Percentiles rank a stretch among this genome's conserved stretches.
These are phyloP conservation scores for Fragum whitleyi DNA, from an alignment of 2,888 invertebrate genomes.

Conservation along the genomic window DNA sequence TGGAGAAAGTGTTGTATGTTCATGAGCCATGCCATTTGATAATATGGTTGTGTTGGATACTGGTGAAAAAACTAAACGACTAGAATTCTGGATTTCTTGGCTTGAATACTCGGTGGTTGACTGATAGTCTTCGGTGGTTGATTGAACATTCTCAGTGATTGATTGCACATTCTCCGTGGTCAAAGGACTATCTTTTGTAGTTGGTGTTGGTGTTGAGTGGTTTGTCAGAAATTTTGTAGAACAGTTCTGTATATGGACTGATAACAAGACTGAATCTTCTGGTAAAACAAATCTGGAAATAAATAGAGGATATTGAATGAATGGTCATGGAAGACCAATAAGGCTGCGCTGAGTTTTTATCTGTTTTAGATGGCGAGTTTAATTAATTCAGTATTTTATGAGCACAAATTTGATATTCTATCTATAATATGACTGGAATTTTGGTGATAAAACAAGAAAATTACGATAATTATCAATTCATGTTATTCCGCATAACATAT, in stretches of 20 bases:
- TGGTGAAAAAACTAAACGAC: background rate
- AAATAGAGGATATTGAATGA: background rate
- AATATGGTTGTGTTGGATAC: background rate
- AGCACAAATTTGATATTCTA: too few species aligned
- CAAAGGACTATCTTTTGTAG: background rate
- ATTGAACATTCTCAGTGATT: too few species aligned
- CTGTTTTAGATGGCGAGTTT: too few species aligned
- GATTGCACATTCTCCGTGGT: too few species aligned
- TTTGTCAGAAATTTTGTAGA: background rate
- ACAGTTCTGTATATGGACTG: constrained; percentile 59
- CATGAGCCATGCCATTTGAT: background rate
- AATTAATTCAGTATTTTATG: too few species aligned
- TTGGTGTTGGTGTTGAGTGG: background rate
- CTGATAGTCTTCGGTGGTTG: background rate
- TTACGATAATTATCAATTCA: too few species aligned
- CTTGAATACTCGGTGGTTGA: background rate
- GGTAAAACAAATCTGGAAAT: constrained; percentile 59
- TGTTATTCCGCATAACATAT: too few species aligned
- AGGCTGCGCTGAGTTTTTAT: too few species aligned
- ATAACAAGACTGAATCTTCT: constrained; percentile 54
- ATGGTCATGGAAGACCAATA: too few species aligned
- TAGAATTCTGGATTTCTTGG: background rate
- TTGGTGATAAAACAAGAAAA: too few species aligned
- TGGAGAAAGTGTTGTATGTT: background rate
- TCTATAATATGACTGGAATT: too few species aligned